Evolutionary conservation across 2,113 vertebrate genomes (phyloP), one percentile per base, ranked within the genome.

Genomic region (Tyrannus savana): DNA sequence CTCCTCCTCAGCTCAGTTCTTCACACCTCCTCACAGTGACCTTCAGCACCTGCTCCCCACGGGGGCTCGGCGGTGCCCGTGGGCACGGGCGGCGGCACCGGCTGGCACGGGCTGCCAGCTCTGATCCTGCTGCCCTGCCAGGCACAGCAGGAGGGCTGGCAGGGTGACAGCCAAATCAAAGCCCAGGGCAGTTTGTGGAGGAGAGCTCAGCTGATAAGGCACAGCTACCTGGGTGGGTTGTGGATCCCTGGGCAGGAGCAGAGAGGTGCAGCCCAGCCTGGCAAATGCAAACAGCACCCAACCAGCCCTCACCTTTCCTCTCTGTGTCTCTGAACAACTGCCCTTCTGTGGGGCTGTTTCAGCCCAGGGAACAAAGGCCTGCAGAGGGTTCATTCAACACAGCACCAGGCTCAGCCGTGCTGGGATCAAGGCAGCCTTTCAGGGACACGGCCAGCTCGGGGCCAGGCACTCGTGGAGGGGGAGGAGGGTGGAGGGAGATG

Each of bases 291-390:
- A 49, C 25, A 53, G 68, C 73, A 44, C 9, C 52, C 58, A 60
- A 18, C 11, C 35, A 27, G 60, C 12, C 66, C 77, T 82, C 27
- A 15, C 62, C 37, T 28, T 19, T n/a, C 37, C 62, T 14, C 62
- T 41, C 23, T 5, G 31, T 25, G 46, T 33, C 27, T 59, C 15
- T 10, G 19, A 85, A 93, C 58, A 80, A 73, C 13, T 2, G 22
- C 25, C 59, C 75, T 73, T 66, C 74, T 87, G 56, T n/a, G 35
- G 0, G 30, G 22, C 12, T 52, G 77, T 19, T 90, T 30, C 63
- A 84, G 3, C 7, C 11, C 7, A 52, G 53, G 55, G 49, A 89
- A 96, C 94, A 96, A 94, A 84, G 66, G 66, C n/a, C 55, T 41
- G 76, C 83, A 92, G 68, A 89, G 60, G 50, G 41, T 9, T 78